Conservation (phyloP, 1,140 invertebrate species). For the Aphidius ervi region DNA sequence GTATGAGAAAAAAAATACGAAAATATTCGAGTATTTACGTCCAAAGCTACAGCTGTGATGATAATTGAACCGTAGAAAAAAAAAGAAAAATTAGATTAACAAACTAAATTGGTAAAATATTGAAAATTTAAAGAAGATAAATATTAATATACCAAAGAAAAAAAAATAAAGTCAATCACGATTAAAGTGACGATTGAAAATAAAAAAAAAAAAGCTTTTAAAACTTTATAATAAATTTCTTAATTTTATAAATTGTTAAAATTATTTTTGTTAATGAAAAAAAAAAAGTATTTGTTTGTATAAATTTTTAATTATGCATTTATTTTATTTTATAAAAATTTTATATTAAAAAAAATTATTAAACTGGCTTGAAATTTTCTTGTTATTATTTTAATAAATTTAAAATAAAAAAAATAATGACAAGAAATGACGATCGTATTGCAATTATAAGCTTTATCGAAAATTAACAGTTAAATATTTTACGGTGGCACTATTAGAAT, state of each 20-base stretch:
- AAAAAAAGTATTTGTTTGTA: not conserved
- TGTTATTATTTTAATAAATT: no score
- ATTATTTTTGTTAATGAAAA: not conserved
- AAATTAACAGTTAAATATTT: no score
- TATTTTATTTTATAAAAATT: no score
- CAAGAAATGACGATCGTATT: no score
- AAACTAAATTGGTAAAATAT: not conserved
- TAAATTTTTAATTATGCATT: not conserved
- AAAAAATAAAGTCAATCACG: conserved; percentile 3
- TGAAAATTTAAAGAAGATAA: conserved; percentile 6
- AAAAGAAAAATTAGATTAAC: not conserved
- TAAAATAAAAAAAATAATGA: no score
- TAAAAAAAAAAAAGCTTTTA: not conserved
- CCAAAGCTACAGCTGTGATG: conserved; percentile 54
- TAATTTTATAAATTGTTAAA: not conserved
- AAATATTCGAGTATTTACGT: conserved; percentile 45
- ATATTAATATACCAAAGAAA: conserved; percentile 23
- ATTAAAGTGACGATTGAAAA: no score
- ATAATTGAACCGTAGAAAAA: conserved; percentile 41
- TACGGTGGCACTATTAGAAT: no score
- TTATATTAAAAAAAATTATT: no score
- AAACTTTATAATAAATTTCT: conserved; percentile 8
- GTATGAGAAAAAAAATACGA: conserved; percentile 37
- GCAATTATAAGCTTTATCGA: no score
- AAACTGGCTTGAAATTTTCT: no score